Evolutionary conservation across 2,113 vertebrate species (phyloP).

Genomic region (Jacana jacana): DNA sequence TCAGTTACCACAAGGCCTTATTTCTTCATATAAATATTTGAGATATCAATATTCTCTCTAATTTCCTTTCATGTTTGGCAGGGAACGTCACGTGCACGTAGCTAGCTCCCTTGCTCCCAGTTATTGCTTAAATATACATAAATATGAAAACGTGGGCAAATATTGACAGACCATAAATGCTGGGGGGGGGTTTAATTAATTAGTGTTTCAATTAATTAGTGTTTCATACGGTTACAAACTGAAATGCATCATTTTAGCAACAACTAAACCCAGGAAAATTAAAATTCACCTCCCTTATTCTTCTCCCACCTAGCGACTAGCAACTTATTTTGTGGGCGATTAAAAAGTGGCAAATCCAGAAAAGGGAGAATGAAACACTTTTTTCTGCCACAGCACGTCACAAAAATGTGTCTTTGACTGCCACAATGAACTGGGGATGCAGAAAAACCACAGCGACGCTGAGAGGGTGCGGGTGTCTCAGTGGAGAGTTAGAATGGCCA

Average conservation of each 20-base stretch:
- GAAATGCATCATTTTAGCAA: background rate
- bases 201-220: background rate
- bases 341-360: background rate
- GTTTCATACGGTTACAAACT: background rate
- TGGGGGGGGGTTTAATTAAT: background rate
- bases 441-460: accelerated
- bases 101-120: background rate
- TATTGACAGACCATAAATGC: slow-evolving; percentile 12
- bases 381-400: background rate
- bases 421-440: background rate
- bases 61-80: background rate
- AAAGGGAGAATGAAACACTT: background rate
- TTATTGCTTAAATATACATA: background rate
- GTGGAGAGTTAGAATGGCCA: background rate
- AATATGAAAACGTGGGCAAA: background rate
- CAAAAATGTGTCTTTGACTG: background rate
- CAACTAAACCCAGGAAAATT: background rate
- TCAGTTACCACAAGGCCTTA: background rate
- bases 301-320: background rate
- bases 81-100: background rate
- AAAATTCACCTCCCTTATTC: background rate
- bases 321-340: background rate
- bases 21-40: background rate
- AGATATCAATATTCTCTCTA: background rate
- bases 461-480: background rate